Base-by-base conservation (phyloP, 2,113 vertebrate genomes). In the Notothenia rossii region DNA sequence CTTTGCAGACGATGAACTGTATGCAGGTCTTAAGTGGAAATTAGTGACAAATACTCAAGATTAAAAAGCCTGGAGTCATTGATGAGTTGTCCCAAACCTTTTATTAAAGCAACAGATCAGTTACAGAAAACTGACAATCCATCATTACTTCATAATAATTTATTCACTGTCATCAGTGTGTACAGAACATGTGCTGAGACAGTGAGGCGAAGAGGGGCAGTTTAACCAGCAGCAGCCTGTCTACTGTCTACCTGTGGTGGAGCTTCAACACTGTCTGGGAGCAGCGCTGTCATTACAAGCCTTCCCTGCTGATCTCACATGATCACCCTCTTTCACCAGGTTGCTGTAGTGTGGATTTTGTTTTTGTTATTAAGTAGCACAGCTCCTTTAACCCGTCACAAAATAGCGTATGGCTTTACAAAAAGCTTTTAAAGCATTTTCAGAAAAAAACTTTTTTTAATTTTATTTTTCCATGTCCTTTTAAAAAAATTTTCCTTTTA, bases 51-150 rank as follows among this genome's bases (percentile, higher is more conserved):
- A 5, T 53, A 66, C 13, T 10, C 43, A 29, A 54, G 0, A 50
- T 7, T 1, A 66, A 22, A 22, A 49, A 9, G 33, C 8, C n/a
- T 3, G 13, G 51, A 67, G 63, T 55, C 72, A 2, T 18, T 7
- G 17, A 8, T 1, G 1, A 83, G 78, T 93, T 90, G 82, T 94
- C 75, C 91, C 93, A 94, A 94, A 93, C 66, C 75, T 92, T 95
- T 95, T 88, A 95, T 94, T 95, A 81, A 79, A 91, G 91, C 88
- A 92, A 92, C 79, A 92, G 85, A 89, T 90, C 77, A 81, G 88
- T 79, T 89, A 90, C 89, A 92, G 82, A 86, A 83, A 89, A 85
- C n/a, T 70, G 68, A 83, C 74, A 65, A 73, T 15, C 60, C 56
- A 76, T 75, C 84, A 75, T 69, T 77, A 86, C 69, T 82, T 91